These are phyloP conservation scores for Eilema caniola DNA, from an alignment of 2,888 invertebrate species.

Conservation along the genomic window DNA sequence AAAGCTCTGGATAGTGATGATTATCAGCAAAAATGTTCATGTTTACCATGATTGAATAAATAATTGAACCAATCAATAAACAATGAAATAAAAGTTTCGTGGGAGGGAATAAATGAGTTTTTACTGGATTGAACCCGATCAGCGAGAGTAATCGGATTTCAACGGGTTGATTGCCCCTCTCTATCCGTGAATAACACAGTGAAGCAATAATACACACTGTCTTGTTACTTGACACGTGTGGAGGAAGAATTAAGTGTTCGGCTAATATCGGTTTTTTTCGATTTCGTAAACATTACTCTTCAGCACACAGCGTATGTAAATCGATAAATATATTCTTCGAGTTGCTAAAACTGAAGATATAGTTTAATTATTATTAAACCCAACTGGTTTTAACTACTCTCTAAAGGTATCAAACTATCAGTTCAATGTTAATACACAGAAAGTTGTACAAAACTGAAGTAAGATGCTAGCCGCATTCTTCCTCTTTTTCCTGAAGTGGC, in stretches of 20 bases:
- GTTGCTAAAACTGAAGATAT: not conserved
- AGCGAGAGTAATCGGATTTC: constrained; percentile 1
- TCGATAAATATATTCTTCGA: not conserved
- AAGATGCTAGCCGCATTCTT: too few relatives aligned
- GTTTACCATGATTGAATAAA: not conserved
- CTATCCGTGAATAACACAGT: too few relatives aligned
- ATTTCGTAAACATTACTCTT: too few relatives aligned
- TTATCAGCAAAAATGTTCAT: not conserved
- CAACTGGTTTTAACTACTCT: not conserved
- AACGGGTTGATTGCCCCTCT: not conserved
- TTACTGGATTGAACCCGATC: not conserved
- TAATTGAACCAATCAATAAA: not conserved
- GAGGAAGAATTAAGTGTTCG: not conserved
- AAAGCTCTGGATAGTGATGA: not conserved
- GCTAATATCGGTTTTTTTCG: too few relatives aligned
- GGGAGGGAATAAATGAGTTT: not conserved
- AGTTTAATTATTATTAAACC: not conserved
- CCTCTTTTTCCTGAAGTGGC: not conserved
- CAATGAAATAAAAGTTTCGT: not conserved
- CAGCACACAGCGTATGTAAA: not conserved
- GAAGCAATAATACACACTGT: too few relatives aligned
- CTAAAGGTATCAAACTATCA: not conserved
- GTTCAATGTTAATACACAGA: not conserved
- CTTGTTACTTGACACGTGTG: too few relatives aligned
- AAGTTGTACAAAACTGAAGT: too few relatives aligned